Base-by-base conservation (phyloP, 2,888 invertebrate genomes). In the Scaptomyza flava region DNA sequence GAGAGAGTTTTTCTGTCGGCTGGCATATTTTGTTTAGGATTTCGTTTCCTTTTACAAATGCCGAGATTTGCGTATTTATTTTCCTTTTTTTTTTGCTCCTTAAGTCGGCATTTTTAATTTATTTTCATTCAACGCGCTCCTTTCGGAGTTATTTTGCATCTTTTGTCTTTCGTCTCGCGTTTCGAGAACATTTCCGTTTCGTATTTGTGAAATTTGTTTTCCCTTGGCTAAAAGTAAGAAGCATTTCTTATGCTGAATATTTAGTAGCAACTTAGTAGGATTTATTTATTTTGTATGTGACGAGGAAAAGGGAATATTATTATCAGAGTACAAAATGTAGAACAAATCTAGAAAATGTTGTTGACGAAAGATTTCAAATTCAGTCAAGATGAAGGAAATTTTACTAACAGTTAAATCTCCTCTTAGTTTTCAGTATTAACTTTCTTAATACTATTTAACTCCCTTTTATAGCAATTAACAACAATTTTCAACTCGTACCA, bases 31-130 rank as follows among this genome's bases (percentile, higher is more conserved):
- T 80, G 81, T 79, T 81, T 81, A 64, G 70, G 79, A 79, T 81
- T 81, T 81, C 46, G 72, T 52, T 82, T 81, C 82, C 80, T 74
- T 59, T 81, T 71, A 81, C 85, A 81, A 80, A 82, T 83, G 82
- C 77, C 61, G 66, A 77, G 85, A 83, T 82, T 85, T 85, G 58
- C 66, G 68, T 77, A 69, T 75, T 72, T 53, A 53, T 72, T 58
- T 59, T 77, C 63, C 1, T 6, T 8, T 12, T 38, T 38, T 14
- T 38, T 6, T 53, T 71, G 79, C 63, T 69, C 81, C 82, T 78
- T 83, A 84, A 85, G 81, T 79, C 71, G 73, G 72, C 76, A 72
- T 76, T 85, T 85, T 85, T 79, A 81, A 85, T 85, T 85, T 84
- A 85, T 85, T 79, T 84, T 69, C 67, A 70, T 75, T 73, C 73